phyloP scores from a whole-genome alignment of 2,888 invertebrate genomes.

The Cataglyphis albicans region DNA sequence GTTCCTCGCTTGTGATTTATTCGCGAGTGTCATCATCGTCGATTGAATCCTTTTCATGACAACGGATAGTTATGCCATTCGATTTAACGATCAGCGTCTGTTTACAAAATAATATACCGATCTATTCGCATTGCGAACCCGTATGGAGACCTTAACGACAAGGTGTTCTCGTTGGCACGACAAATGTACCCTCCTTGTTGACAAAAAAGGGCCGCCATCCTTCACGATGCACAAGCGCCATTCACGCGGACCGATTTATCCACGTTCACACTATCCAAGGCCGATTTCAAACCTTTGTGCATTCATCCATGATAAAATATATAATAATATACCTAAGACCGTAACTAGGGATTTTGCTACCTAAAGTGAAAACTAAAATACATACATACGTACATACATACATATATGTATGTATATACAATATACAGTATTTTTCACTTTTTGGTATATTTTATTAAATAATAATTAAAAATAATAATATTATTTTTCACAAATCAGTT shows the following conservation, averaged over 20 bases:
- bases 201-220: constrained; percentile 30
- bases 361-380: constrained; percentile 18
- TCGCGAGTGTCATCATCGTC: neutral
- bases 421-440: no score
- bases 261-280: constrained; percentile 47
- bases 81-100: constrained; percentile 4
- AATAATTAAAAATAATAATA: constrained; percentile 2
- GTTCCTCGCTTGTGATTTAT: constrained; percentile 20
- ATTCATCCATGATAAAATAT: constrained; percentile 37
- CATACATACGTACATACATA: neutral
- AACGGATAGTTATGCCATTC: constrained; percentile 18
- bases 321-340: constrained; percentile 16
- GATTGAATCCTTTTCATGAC: constrained; percentile 39
- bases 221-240: constrained; percentile 47
- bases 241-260: constrained; percentile 54
- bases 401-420: no score
- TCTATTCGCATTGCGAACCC: constrained; percentile 33
- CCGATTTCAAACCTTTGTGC: constrained; percentile 39
- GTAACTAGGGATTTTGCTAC: constrained; percentile 25
- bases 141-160: constrained; percentile 36
- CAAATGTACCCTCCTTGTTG: constrained; percentile 43
- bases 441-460: neutral
- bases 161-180: constrained; percentile 15
- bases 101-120: constrained; percentile 36
- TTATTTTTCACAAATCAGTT: neutral